A percentile compares a stretch with the other conserved stretches of the same genome.
phyloP scores from a whole-genome alignment of 35 echinoderm and acorn worm genomes.

The Apostichopus parvimensis region DNA sequence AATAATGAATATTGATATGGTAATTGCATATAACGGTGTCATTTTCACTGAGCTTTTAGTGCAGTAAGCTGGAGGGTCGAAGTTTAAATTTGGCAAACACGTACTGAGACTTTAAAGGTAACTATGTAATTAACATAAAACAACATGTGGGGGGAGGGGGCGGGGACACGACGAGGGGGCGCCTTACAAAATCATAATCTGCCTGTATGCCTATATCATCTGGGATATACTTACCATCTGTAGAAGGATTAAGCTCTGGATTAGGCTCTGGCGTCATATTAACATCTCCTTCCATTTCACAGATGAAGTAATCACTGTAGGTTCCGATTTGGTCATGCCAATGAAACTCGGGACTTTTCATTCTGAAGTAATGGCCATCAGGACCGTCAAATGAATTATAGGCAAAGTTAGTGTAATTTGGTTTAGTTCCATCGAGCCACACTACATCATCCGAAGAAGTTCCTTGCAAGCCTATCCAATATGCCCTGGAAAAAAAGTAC shows the following conservation, averaged over 20 bases:
- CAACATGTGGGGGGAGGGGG: too few relatives aligned
- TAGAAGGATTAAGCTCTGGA: not conserved
- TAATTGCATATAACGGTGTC: too few relatives aligned
- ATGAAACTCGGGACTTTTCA: not conserved
- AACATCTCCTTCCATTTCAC: not conserved
- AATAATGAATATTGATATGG: too few relatives aligned
- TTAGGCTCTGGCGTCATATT: not conserved
- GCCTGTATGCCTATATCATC: too few relatives aligned
- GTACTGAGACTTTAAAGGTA: too few relatives aligned
- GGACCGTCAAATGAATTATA: not conserved
- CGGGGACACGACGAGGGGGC: too few relatives aligned
- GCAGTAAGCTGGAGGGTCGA: too few relatives aligned
- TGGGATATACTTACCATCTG: not conserved
- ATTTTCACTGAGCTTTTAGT: too few relatives aligned
- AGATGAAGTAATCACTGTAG: not conserved
- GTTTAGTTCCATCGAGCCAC: not conserved
- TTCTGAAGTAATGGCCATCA: not conserved
- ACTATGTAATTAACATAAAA: too few relatives aligned
- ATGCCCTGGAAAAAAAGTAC: not conserved
- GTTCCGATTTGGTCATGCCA: not conserved
- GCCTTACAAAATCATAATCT: too few relatives aligned
- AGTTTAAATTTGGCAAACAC: too few relatives aligned
- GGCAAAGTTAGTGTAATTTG: not conserved
- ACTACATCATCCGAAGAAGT: not conserved
- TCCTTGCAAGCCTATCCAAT: not conserved